A percentile compares a stretch with the other conserved stretches of the same genome.
phyloP scores from a whole-genome alignment of 2,113 vertebrate genomes.

The Macaca fascicularis region DNA sequence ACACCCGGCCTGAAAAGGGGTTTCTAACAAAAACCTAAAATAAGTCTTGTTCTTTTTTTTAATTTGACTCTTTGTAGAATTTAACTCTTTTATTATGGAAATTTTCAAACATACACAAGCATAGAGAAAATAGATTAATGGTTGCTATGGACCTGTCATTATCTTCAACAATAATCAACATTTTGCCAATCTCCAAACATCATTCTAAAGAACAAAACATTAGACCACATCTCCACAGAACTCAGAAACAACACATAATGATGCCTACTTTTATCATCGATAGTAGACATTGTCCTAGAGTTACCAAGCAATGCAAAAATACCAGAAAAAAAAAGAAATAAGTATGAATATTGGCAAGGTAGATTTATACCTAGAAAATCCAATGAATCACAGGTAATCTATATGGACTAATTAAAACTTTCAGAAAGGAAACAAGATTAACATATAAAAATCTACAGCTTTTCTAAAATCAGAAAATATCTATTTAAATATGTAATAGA shows the following conservation, averaged over 20 bases:
- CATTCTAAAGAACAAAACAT: conserved; percentile 24
- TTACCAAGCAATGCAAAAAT: not conserved
- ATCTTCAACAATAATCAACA: not conserved
- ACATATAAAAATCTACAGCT: not conserved
- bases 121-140: conserved; percentile 25
- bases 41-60: not conserved
- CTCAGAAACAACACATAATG: not conserved
- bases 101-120: not conserved
- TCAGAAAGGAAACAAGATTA: not conserved
- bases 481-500: not conserved
- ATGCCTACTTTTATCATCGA: not conserved
- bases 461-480: not conserved
- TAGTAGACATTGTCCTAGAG: not conserved
- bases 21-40: conserved; percentile 17
- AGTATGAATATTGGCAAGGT: not conserved
- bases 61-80: not conserved
- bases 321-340: not conserved
- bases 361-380: not conserved
- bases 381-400: not conserved
- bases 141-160: not conserved
- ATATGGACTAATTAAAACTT: not conserved
- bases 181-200: not conserved
- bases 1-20: not conserved
- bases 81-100: not conserved
- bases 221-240: not conserved